These are phyloP conservation scores for Monoplex corrugatus DNA, from an alignment of 2,888 invertebrate species.

Conservation along the genomic window DNA sequence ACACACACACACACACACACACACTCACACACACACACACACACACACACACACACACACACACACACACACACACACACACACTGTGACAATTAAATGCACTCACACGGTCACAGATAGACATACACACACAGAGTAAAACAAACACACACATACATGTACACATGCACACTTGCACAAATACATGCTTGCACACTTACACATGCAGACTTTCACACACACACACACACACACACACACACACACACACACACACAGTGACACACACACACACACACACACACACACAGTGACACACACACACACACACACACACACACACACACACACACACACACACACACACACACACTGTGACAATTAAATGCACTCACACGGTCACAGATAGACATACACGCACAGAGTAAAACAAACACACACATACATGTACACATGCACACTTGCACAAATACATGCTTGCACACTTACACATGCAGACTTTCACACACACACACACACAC, in stretches of 20 bases:
- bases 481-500: not conserved
- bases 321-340: conserved; percentile 1
- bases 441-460: not conserved
- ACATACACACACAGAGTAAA: not conserved
- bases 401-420: conserved; percentile 17
- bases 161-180: not conserved
- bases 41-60: not conserved
- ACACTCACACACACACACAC: not conserved
- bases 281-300: not conserved
- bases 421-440: not conserved
- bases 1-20: conserved; percentile 23
- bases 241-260: not conserved
- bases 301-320: conserved; percentile 8
- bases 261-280: not conserved
- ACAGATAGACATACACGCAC: no score
- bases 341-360: conserved; percentile 19
- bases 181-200: not conserved
- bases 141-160: not conserved
- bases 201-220: not conserved
- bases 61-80: not conserved
- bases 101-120: not conserved
- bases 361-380: no score
- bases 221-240: conserved; percentile 18
- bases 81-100: not conserved
- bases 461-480: not conserved